These are phyloP conservation scores for Acrossocheilus fasciatus DNA, from an alignment of 2,797 vertebrate species.

Conservation along the genomic window DNA sequence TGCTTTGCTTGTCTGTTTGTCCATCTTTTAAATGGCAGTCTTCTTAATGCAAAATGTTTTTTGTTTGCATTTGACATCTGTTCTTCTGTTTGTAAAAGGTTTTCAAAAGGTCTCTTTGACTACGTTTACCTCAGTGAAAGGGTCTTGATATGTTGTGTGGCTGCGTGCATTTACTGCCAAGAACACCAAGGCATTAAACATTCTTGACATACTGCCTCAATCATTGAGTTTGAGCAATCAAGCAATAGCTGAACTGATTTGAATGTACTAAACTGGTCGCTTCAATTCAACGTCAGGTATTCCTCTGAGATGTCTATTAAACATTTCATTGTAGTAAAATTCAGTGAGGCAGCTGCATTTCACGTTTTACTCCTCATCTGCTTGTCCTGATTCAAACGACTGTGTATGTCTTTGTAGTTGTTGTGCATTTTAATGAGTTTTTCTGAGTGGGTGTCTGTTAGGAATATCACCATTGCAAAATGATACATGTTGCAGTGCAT, in stretches of 20 bases:
- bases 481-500: neutral
- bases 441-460: neutral
- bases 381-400: neutral
- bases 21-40: neutral
- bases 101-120: constrained; percentile 19
- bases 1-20: constrained; percentile 27
- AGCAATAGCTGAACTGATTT: constrained; percentile 20
- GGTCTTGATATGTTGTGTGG: neutral
- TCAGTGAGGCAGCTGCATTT: neutral
- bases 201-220: neutral
- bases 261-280: constrained; percentile 3
- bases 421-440: neutral
- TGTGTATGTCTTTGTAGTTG: too few relatives aligned
- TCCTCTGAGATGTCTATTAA: neutral
- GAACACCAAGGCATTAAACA: constrained; percentile 4
- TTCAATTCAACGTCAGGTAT: constrained; percentile 15
- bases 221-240: constrained; percentile 1
- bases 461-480: neutral
- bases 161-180: neutral
- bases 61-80: constrained; percentile 13
- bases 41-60: constrained; percentile 9
- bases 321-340: neutral
- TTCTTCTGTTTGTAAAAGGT: neutral
- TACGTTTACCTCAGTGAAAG: neutral
- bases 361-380: neutral